Conservation (phyloP, 1,140 invertebrate genomes). For the Zaprionus ornatus region DNA sequence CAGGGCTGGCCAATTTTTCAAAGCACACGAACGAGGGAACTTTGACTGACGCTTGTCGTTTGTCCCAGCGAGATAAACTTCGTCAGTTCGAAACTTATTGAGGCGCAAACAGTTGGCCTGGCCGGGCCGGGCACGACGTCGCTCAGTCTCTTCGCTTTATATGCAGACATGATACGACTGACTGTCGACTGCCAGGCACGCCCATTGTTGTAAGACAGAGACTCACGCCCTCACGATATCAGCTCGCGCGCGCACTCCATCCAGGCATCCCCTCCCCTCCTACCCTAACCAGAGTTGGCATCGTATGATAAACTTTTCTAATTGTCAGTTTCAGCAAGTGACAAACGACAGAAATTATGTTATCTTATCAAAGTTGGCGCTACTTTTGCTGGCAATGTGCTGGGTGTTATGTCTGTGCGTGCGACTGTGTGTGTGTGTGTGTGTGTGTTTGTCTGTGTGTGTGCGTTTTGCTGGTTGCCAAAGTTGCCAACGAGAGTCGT, state of each 20-base stretch:
- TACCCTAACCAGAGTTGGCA: conserved; percentile 30
- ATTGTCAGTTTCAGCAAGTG: conserved; percentile 81
- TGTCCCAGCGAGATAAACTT: conserved; percentile 71
- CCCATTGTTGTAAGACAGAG: conserved; percentile 43
- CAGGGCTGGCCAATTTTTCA: conserved; percentile 65
- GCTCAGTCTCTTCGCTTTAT: conserved; percentile 24
- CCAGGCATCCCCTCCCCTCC: neutral
- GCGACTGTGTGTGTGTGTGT: neutral
- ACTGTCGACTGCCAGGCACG: conserved; percentile 7
- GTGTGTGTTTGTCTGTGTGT: conserved; percentile 2
- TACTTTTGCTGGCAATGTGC: conserved; percentile 60
- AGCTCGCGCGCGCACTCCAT: neutral
- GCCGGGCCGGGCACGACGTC: conserved; percentile 18
- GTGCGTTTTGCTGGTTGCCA: conserved; percentile 34
- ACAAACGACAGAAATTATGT: conserved; percentile 82
- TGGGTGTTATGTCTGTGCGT: conserved; percentile 9
- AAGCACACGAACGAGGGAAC: conserved; percentile 54
- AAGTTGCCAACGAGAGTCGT: conserved; percentile 38
- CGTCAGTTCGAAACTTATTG: conserved; percentile 72
- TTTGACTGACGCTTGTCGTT: conserved; percentile 77
- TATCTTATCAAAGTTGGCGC: conserved; percentile 78
- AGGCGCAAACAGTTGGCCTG: conserved; percentile 73
- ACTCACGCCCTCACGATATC: conserved; percentile 20
- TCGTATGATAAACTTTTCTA: conserved; percentile 80
- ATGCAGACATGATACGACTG: conserved; percentile 68